phyloP scores from a whole-genome alignment of 2,797 vertebrate species.

The Cygnus olor region DNA sequence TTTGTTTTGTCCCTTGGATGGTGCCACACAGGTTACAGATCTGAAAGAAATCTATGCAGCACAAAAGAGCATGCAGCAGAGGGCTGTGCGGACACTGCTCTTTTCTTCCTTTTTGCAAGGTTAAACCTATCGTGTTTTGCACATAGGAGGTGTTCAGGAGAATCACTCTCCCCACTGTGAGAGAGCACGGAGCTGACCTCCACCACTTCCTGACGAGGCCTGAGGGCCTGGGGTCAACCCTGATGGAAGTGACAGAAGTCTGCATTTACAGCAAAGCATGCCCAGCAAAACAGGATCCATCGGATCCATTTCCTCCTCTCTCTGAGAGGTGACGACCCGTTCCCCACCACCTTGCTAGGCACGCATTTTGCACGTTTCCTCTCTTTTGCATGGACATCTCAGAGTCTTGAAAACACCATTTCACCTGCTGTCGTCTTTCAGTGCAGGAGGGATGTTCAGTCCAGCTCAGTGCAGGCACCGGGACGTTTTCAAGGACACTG shows the following conservation, averaged over 20 bases:
- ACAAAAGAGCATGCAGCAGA: not conserved
- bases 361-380: not conserved
- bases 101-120: not conserved
- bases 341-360: not conserved
- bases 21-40: not conserved
- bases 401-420: not conserved
- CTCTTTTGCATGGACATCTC: not conserved
- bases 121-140: not conserved
- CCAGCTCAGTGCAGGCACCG: not conserved
- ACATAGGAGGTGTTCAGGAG: not conserved
- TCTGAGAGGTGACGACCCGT: not conserved
- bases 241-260: not conserved
- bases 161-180: not conserved
- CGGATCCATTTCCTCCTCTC: not conserved
- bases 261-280: not conserved
- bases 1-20: not conserved
- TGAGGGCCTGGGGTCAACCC: not conserved
- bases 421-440: not conserved
- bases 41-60: not conserved
- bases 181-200: not conserved
- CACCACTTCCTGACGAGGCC: not conserved
- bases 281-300: fast-evolving
- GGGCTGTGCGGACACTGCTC: not conserved
- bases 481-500: not conserved
- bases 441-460: not conserved